Conservation (phyloP, 2,888 invertebrate genomes). For the Lycocerus yunnanus region DNA sequence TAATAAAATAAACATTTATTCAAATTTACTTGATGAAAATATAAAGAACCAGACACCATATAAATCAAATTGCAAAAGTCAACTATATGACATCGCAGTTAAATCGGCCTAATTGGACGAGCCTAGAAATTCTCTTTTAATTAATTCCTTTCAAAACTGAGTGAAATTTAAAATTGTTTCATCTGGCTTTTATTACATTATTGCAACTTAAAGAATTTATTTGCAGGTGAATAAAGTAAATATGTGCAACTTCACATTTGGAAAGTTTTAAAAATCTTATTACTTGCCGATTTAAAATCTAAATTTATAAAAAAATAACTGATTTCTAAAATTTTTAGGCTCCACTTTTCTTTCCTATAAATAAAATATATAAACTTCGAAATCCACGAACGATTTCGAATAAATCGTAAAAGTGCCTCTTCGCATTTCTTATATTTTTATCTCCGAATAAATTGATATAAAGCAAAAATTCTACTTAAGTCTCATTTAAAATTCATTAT, state of each 20-base stretch:
- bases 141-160: not conserved
- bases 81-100: not conserved
- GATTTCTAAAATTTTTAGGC: no score
- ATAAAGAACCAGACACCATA: not conserved
- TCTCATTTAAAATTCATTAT: not conserved
- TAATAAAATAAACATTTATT: not conserved
- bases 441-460: not conserved
- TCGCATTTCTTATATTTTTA: not conserved
- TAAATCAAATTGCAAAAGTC: not conserved
- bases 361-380: not conserved
- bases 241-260: no score
- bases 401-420: not conserved
- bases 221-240: no score
- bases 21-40: not conserved
- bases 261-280: no score
- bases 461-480: not conserved
- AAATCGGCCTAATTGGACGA: not conserved
- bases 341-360: not conserved
- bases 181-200: not conserved
- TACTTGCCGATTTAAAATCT: no score
- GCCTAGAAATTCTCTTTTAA: not conserved
- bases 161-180: not conserved
- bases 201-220: not conserved
- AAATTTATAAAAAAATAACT: no score
- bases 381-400: not conserved